Base-by-base conservation (phyloP, 2,797 vertebrate genomes). In the Psittacula derbiana region DNA sequence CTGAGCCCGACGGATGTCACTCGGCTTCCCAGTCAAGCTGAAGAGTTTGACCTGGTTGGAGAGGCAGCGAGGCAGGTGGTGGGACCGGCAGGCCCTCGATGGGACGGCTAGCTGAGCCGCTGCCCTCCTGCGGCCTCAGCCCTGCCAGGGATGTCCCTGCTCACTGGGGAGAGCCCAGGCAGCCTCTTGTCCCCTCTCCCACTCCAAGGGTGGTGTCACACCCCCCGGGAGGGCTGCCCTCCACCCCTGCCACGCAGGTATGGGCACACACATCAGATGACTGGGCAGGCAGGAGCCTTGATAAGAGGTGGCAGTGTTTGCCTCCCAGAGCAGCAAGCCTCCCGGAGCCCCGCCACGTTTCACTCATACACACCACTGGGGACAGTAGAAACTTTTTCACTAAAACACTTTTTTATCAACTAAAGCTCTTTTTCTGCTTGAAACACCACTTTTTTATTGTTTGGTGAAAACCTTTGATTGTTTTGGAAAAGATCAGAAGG, bases 1-100 rank as follows among this genome's bases (percentile, higher is more conserved):
- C 4, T 0, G 2, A 64, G n/a, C 38, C 62, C 0, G 0, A 11
- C 0, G 0, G 31, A 30, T 0, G 18, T 58, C 24, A 20, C 64
- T 75, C 0, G 0, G 24, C 43, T 82, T 57, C 30, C 60, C 0
- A 1, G 11, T 40, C 30, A 11, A 66, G 46, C 20, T 28, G 53
- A 47, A 41, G 36, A 30, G 28, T 46, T 55, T 27, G 6, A 52
- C 17, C 10, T 1, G 2, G 5, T 9, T 2, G 4, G 53, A 69
- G 19, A 10, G 23, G 11, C 3, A 2, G 71, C 0, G 1, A 36
- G 50, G 41, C n/a, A 8, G 49, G 33, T 4, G 7, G 53, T 4
- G 5, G 53, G 41, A 62, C 46, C 2, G 0, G 65, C 1, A 3
- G 57, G 53, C 25, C 62, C 25, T 50, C 2, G 1, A 46, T 2